phyloP scores from a whole-genome alignment of 2,797 vertebrate species.

The Siniperca obscura region DNA sequence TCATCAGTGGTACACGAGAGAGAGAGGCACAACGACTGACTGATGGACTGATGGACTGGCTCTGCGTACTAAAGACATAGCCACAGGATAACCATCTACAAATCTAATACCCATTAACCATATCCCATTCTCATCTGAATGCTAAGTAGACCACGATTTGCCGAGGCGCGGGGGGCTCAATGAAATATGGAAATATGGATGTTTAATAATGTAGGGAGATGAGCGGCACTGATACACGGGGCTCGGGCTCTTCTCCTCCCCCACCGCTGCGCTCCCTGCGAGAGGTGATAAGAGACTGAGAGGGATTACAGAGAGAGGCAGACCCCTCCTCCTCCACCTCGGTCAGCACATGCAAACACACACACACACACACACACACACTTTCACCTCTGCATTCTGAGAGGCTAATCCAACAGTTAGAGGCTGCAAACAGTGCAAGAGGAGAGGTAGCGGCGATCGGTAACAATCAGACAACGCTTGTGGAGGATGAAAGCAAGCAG shows the following conservation, averaged over 20 bases:
- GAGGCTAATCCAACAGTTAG: slow-evolving; percentile 17
- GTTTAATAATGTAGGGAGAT: slow-evolving; percentile 79
- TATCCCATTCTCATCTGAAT: slow-evolving; percentile 70
- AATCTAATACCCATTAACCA: slow-evolving; percentile 76
- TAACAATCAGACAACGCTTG: neutral
- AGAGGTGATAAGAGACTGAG: slow-evolving; percentile 70
- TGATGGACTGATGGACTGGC: slow-evolving; percentile 55
- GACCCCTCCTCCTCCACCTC: slow-evolving; percentile 24
- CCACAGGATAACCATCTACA: slow-evolving; percentile 74
- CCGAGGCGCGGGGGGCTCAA: slow-evolving; percentile 58
- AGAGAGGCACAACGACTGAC: slow-evolving; percentile 13
- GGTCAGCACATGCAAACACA: slow-evolving; percentile 4
- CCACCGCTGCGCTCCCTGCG: slow-evolving; percentile 52
- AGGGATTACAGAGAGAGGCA: slow-evolving; percentile 58
- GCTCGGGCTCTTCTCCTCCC: slow-evolving; percentile 53
- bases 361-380: slow-evolving; percentile 17
- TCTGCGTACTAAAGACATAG: slow-evolving; percentile 59
- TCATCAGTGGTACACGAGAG: slow-evolving; percentile 37
- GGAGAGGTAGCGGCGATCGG: neutral
- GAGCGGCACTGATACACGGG: slow-evolving; percentile 59
- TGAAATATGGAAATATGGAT: slow-evolving; percentile 78
- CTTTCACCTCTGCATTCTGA: slow-evolving; percentile 36
- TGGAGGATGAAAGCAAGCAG: neutral
- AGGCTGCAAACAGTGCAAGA: neutral
- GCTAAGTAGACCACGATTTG: slow-evolving; percentile 71